Base-by-base conservation (phyloP, 2,888 invertebrate genomes). In the Clivina fossor region DNA sequence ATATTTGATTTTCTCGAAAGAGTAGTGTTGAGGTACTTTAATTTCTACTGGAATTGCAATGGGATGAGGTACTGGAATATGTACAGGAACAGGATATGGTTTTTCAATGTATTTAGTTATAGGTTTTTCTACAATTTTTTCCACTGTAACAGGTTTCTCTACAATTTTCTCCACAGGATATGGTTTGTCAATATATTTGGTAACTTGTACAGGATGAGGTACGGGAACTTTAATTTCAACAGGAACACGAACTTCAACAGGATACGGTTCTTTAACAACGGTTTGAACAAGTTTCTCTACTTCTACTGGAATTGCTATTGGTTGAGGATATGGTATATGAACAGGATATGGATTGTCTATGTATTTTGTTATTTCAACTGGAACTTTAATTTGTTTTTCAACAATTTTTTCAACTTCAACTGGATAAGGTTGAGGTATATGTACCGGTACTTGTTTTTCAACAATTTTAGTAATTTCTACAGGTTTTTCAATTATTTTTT, bases 131-230 rank as follows among this genome's bases (percentile, higher is more conserved):
- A 78, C 72, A 4, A 72, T 68, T 51, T 68, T 75, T 38, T 76
- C 74, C 3, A 79, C 74, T 0, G 78, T 62, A 11, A 78, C 74
- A 60, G 76, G 71, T 0, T 81, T 82, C 59, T 84, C 83, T 0
- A 86, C 78, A 24, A 84, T 74, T 50, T 78, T 80, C 58, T 77
- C 75, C 1, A 80, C 76, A 0, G 74, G 79, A 65, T 79, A 78
- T 0, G 80, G 81, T 2, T 79, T 70, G 44, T 73, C 75, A 30
- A 77, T 75, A 57, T 76, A 75, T 62, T 57, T 61, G 9, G 61
- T 60, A 1, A 64, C 59, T 2, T 49, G 56, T 19, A 69, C 58
- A 7, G 60, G 57, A 56, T 60, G 58, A 24, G 65, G 63, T 40
- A 64, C 63, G 7, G 62, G 63, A 11, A 71, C 61, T 55, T 65